Conservation (phyloP, 2,888 invertebrate genomes). For the Gymnosoma rotundatum region DNA sequence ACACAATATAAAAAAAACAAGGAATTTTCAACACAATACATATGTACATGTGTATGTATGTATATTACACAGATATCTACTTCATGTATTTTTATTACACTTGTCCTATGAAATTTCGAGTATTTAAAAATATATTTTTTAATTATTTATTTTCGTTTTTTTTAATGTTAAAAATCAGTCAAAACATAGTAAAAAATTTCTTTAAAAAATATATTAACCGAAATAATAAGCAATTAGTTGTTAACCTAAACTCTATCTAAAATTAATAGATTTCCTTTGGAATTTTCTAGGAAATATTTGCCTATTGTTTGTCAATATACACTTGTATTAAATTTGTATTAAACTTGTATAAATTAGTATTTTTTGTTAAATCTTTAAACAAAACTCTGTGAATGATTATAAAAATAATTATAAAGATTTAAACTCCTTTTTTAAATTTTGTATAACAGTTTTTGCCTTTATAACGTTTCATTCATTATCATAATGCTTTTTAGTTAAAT, state of each 20-base stretch:
- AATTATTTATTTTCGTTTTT: conserved; percentile 34
- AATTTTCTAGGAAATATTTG: conserved; percentile 35
- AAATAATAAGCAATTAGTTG: conserved; percentile 66
- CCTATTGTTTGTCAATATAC: conserved; percentile 23
- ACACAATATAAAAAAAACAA: neutral
- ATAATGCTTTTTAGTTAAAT: conserved; percentile 39
- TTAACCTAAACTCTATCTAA: conserved; percentile 50
- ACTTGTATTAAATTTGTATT: conserved; percentile 14
- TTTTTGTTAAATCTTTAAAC: conserved; percentile 37
- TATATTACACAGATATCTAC: conserved; percentile 14
- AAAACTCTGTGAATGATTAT: too few relatives aligned
- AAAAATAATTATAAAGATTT: conserved; percentile 26
- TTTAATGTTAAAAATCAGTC: conserved; percentile 38
- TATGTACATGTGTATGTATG: neutral
- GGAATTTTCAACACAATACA: conserved; percentile 16
- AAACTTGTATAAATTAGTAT: conserved; percentile 29
- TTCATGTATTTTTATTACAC: conserved; percentile 20
- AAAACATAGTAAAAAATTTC: conserved; percentile 3
- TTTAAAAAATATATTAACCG: conserved; percentile 35
- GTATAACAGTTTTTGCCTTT: neutral
- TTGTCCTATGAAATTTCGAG: conserved; percentile 31
- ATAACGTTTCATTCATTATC: conserved; percentile 11
- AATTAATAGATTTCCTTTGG: conserved; percentile 2
- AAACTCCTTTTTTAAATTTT: conserved; percentile 14
- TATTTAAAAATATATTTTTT: conserved; percentile 9